phyloP scores from a whole-genome alignment of 23 tunicate species.

The Pegea sp. region DNA sequence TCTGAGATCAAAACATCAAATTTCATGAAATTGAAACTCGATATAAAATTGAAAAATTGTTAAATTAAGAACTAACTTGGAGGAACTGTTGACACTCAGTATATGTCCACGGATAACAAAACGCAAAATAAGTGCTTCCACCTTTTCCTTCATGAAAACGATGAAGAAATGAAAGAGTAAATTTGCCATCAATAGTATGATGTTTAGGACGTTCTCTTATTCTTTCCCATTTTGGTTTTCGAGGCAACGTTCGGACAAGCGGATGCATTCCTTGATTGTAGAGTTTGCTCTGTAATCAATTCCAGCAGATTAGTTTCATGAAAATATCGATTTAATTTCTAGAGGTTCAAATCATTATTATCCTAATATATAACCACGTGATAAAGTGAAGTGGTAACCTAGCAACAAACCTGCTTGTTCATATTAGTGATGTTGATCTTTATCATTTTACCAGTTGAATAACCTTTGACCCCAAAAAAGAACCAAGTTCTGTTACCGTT shows the following conservation, averaged over 20 bases:
- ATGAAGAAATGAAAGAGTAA: slow-evolving; percentile 46
- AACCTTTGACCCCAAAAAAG: slow-evolving; percentile 77
- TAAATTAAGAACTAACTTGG: background rate
- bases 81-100: slow-evolving; percentile 36
- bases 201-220: slow-evolving; percentile 60
- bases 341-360: too few species aligned
- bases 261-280: slow-evolving; percentile 98
- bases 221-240: slow-evolving; percentile 73
- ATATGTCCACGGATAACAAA: slow-evolving; percentile 81
- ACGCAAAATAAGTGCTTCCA: slow-evolving; percentile 82
- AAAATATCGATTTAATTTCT: too few species aligned
- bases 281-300: slow-evolving; percentile 39
- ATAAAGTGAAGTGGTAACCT: too few species aligned
- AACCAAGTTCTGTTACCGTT: slow-evolving; percentile 97
- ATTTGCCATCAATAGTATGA: slow-evolving; percentile 74
- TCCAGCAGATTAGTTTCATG: too few species aligned
- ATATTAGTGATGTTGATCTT: slow-evolving; percentile 65
- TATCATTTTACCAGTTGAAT: slow-evolving; percentile 29
- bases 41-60: background rate
- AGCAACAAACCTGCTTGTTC: slow-evolving; percentile 40
- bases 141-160: slow-evolving; percentile 60
- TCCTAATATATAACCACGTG: background rate
- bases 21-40: slow-evolving; percentile 7
- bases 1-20: too few species aligned
- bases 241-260: slow-evolving; percentile 44